A percentile compares a stretch with the other conserved stretches of the same genome.
Conservation (phyloP, 2,888 invertebrate species). For the Cyclophora albipunctata region DNA sequence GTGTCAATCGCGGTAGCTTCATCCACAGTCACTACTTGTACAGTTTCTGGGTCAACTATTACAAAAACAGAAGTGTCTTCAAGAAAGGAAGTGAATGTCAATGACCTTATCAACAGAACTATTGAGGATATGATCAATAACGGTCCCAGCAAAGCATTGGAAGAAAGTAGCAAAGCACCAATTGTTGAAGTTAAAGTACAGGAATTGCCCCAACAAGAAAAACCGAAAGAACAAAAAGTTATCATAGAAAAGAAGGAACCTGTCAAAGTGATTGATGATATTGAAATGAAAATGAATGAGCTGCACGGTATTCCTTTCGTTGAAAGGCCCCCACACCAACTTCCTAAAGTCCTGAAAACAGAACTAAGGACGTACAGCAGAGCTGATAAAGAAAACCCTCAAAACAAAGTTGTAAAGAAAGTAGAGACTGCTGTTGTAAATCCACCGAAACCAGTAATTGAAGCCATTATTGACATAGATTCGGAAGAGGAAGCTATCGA, state of each 20-base stretch:
- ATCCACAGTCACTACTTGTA: slow-evolving; percentile 10
- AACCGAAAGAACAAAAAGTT: slow-evolving; percentile 15
- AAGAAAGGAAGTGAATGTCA: slow-evolving; percentile 50
- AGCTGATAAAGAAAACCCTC: slow-evolving; percentile 26
- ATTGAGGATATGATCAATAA: slow-evolving; percentile 60
- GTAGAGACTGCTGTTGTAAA: slow-evolving; percentile 37
- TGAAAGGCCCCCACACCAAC: slow-evolving; percentile 51
- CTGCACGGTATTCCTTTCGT: slow-evolving; percentile 61
- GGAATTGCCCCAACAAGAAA: slow-evolving; percentile 13
- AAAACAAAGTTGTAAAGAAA: slow-evolving; percentile 33
- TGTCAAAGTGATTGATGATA: slow-evolving; percentile 43
- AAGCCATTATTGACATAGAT: slow-evolving; percentile 31
- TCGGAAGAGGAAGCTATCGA: slow-evolving; percentile 45
- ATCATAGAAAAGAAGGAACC: slow-evolving; percentile 22
- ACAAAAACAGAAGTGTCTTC: slow-evolving; percentile 15
- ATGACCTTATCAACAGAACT: slow-evolving; percentile 61
- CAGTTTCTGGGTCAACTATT: slow-evolving; percentile 6
- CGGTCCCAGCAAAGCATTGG: background rate
- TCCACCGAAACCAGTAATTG: slow-evolving; percentile 25
- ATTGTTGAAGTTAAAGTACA: slow-evolving; percentile 10
- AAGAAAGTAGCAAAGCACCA: too few relatives aligned
- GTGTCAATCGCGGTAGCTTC: background rate
- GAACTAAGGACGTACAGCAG: slow-evolving; percentile 30
- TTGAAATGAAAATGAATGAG: slow-evolving; percentile 69
- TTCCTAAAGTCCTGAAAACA: slow-evolving; percentile 34